phyloP scores from a whole-genome alignment of 2,797 vertebrate species.

The Gephyroberyx darwinii region DNA sequence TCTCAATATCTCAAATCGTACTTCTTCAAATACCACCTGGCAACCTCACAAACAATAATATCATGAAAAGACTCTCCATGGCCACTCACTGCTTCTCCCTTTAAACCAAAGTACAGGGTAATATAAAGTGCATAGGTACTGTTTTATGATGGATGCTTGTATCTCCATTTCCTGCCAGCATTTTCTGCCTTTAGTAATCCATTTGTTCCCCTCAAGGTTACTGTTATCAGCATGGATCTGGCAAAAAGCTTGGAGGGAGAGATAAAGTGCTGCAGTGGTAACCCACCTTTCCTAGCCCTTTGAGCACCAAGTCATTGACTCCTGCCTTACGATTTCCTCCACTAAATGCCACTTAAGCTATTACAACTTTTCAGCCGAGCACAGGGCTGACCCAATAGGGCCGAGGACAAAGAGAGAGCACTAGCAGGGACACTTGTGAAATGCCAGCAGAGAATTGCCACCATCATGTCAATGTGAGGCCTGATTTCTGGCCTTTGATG shows the following conservation, averaged over 20 bases:
- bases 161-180: conserved; percentile 58
- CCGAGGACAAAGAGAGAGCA: conserved; percentile 76
- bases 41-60: background rate
- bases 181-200: conserved; percentile 71
- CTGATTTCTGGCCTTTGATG: conserved; percentile 54
- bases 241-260: conserved; percentile 70
- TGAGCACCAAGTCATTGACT: conserved; percentile 81
- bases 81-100: conserved; percentile 21
- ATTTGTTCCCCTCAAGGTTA: conserved; percentile 82
- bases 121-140: conserved; percentile 32
- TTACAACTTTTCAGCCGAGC: conserved; percentile 82
- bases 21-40: background rate
- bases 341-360: conserved; percentile 87
- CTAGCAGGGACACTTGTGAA: conserved; percentile 77
- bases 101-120: conserved; percentile 27
- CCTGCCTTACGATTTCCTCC: conserved; percentile 77
- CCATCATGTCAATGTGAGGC: conserved; percentile 53
- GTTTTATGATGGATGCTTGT: conserved; percentile 55
- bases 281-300: conserved; percentile 78
- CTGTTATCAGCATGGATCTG: conserved; percentile 77
- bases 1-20: background rate
- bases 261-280: conserved; percentile 79
- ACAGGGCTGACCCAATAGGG: conserved; percentile 73
- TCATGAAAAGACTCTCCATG: conserved; percentile 24
- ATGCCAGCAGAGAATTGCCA: conserved; percentile 75